Conservation (phyloP, 53 echinoderm and acorn worm species). For the Echinometra lucunter region DNA sequence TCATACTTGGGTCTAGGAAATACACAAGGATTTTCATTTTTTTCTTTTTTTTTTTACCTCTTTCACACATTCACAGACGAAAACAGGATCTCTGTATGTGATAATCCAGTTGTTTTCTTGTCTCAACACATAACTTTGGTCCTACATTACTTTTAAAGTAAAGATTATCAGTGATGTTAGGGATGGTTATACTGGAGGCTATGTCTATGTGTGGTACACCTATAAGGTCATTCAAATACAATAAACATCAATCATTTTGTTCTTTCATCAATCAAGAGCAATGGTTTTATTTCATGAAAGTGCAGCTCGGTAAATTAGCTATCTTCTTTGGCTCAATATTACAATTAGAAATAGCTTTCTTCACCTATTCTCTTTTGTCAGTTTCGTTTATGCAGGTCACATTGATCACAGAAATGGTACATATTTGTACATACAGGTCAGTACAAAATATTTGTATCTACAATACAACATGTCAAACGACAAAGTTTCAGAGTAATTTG, state of each 20-base stretch:
- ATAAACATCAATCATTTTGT: background rate
- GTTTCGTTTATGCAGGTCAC: background rate
- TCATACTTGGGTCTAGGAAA: background rate
- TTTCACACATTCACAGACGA: too few relatives aligned
- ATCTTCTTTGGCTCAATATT: conserved; percentile 7
- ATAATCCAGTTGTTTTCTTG: background rate
- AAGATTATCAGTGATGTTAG: background rate
- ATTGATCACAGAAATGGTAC: background rate
- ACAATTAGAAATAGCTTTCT: background rate
- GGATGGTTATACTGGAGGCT: background rate
- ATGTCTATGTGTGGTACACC: background rate
- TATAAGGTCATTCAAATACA: background rate
- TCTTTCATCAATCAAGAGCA: background rate
- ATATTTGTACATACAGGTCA: background rate
- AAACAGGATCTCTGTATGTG: background rate
- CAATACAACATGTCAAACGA: background rate
- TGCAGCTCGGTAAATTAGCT: background rate
- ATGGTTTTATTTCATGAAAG: background rate
- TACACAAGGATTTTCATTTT: background rate
- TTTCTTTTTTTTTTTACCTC: background rate
- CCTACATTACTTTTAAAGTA: background rate
- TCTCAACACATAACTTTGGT: background rate
- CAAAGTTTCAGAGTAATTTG: background rate
- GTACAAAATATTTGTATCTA: background rate
- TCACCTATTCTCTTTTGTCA: background rate